phyloP scores from a whole-genome alignment of 2,113 vertebrate species.

The Pachyramphus minor region DNA sequence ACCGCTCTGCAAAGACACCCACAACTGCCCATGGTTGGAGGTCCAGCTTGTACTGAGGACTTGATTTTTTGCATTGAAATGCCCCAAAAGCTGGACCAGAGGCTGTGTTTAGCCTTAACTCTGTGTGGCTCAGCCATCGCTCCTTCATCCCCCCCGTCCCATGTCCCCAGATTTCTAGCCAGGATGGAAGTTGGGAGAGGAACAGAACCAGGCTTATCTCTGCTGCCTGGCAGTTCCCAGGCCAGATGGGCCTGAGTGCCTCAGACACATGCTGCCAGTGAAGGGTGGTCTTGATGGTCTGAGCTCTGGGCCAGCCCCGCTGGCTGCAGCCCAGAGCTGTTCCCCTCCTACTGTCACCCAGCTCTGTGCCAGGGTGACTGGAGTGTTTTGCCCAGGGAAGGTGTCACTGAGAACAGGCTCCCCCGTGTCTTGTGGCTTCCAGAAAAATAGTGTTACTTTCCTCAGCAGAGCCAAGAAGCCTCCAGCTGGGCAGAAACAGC shows the following conservation, averaged over 20 bases:
- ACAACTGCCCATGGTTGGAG: not conserved
- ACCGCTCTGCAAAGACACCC: not conserved
- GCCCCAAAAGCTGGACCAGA: not conserved
- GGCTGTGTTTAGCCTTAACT: not conserved
- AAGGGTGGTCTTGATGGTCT: not conserved
- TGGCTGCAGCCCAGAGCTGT: not conserved
- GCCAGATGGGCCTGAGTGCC: not conserved
- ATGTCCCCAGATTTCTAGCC: not conserved
- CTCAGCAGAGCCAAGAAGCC: not conserved
- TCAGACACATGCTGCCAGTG: accelerated
- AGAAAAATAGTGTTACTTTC: not conserved
- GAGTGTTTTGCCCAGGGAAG: not conserved
- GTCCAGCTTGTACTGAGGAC: not conserved
- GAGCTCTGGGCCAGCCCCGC: not conserved
- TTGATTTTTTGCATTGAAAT: not conserved
- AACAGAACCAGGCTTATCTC: not conserved
- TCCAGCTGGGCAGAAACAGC: not conserved
- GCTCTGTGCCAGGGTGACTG: no score
- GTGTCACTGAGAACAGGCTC: not conserved
- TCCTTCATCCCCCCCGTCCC: not conserved
- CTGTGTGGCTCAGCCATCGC: not conserved
- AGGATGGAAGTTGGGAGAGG: not conserved
- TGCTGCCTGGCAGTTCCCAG: not conserved
- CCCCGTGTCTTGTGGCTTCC: not conserved
- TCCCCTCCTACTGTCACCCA: not conserved